A percentile compares a stretch with the other conserved stretches of the same genome.
phyloP scores from a whole-genome alignment of 2,113 vertebrate species.

The Pluvianellus socialis region DNA sequence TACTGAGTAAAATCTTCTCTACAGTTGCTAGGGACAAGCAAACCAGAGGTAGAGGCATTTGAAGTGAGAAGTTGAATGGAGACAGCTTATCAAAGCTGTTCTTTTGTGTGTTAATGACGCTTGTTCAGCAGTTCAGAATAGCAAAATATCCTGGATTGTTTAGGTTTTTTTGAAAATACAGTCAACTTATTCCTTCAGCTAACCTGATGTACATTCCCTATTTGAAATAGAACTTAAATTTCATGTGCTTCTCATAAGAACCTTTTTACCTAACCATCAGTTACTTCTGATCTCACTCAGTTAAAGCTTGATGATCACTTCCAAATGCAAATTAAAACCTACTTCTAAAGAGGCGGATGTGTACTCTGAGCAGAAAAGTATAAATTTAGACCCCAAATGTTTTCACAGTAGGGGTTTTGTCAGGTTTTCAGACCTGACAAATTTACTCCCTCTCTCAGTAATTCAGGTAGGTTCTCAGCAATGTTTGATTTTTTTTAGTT shows the following conservation, averaged over 20 bases:
- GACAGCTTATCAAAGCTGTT: neutral
- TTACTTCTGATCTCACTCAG: neutral
- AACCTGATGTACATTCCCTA: neutral
- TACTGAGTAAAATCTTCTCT: neutral
- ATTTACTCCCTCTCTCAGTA: neutral
- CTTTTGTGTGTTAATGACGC: neutral
- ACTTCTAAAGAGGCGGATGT: neutral
- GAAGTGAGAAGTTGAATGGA: neutral
- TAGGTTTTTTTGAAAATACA: neutral
- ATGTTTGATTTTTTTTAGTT: neutral
- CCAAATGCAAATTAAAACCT: constrained; percentile 3
- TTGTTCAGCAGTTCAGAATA: neutral
- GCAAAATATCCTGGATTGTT: neutral
- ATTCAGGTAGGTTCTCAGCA: neutral
- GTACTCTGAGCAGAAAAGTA: neutral
- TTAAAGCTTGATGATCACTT: neutral
- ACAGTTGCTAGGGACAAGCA: neutral
- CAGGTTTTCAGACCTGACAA: neutral
- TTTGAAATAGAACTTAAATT: neutral
- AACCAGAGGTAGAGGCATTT: neutral
- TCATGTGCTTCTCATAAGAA: neutral
- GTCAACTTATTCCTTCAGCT: neutral
- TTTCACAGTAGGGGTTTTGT: neutral
- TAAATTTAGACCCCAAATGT: constrained; percentile 6
- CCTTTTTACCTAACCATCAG: neutral